Evolutionary conservation across 1,140 invertebrate genomes (phyloP).

Genomic region (Caerostris extrusa): DNA sequence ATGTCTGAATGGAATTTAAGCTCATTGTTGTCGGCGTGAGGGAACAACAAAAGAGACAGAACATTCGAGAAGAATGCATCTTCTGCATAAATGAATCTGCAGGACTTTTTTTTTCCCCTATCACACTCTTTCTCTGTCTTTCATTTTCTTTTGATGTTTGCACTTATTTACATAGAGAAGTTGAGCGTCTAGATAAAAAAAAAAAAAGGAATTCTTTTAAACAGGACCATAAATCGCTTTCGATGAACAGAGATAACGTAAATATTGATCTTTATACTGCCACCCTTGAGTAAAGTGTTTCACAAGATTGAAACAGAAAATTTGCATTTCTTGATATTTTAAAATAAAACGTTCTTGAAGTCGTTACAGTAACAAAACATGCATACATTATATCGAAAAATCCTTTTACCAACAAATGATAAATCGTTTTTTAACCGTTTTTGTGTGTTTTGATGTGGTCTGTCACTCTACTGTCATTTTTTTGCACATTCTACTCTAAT

Average conservation of each 20-base stretch:
- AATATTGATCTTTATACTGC: slow-evolving; percentile 26
- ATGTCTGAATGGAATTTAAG: slow-evolving; percentile 47
- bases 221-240: not conserved
- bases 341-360: not conserved
- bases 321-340: not conserved
- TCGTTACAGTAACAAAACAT: no score
- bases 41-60: slow-evolving; percentile 14
- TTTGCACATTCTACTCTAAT: no score
- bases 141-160: slow-evolving; percentile 13
- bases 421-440: not conserved
- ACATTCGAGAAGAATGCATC: slow-evolving; percentile 4
- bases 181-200: not conserved
- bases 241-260: not conserved
- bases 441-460: no score
- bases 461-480: no score
- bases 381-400: not conserved
- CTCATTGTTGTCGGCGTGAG: not conserved
- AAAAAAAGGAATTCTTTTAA: not conserved
- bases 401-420: not conserved
- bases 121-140: not conserved
- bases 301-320: not conserved
- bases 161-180: slow-evolving; percentile 37
- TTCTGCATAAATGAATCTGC: slow-evolving; percentile 43
- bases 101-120: not conserved
- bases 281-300: not conserved